Conservation (phyloP, 1,140 invertebrate genomes). For the Brachionus paranguensis region DNA sequence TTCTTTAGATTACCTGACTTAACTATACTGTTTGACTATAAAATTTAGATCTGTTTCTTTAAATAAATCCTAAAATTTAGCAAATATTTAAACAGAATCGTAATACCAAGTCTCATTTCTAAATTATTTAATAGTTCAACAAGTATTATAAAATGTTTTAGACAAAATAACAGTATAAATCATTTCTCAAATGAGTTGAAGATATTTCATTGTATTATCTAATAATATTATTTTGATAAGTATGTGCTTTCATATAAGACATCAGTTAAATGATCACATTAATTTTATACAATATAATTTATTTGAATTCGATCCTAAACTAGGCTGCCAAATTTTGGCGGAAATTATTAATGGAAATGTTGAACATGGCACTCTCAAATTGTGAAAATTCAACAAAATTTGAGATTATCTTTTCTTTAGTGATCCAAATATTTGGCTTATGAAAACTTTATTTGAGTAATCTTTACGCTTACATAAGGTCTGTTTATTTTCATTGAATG, state of each 20-base stretch:
- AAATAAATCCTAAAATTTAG: too few species aligned
- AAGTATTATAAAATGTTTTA: background rate
- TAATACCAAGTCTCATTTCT: background rate
- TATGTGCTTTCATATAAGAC: background rate
- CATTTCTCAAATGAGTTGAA: background rate
- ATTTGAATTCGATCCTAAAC: background rate
- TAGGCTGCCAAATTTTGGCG: background rate
- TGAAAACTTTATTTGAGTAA: background rate
- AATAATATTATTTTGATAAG: background rate
- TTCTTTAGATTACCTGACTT: too few species aligned
- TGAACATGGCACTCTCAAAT: background rate
- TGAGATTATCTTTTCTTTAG: background rate
- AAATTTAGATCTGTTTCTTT: too few species aligned
- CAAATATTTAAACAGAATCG: background rate
- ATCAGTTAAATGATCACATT: too few species aligned
- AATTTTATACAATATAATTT: too few species aligned
- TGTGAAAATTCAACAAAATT: background rate
- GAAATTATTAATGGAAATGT: background rate
- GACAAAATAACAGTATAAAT: background rate
- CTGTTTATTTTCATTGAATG: background rate
- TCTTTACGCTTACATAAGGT: background rate
- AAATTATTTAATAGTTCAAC: background rate
- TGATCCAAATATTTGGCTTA: background rate
- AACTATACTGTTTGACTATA: too few species aligned
- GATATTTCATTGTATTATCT: background rate